A percentile compares a stretch with the other conserved stretches of the same genome.
phyloP scores from a whole-genome alignment of 2,113 vertebrate genomes.

The Lipophrys pholis region DNA sequence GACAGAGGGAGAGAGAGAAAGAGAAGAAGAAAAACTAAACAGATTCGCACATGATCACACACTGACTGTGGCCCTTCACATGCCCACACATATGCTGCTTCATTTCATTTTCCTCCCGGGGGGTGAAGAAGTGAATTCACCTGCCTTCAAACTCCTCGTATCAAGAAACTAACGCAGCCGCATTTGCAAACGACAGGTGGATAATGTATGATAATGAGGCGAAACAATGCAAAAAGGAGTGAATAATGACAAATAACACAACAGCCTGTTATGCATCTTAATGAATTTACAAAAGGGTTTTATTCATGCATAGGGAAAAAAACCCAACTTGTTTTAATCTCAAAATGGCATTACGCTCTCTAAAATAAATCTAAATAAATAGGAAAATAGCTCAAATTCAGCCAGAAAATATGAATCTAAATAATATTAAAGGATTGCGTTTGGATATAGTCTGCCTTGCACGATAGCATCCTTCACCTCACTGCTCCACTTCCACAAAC shows the following conservation, averaged over 20 bases:
- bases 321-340: slow-evolving; percentile 2
- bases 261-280: not conserved
- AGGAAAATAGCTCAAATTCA: not conserved
- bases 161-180: slow-evolving; percentile 18
- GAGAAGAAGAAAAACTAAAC: not conserved
- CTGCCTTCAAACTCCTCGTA: slow-evolving; percentile 4
- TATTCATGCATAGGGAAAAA: not conserved
- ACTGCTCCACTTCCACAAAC: slow-evolving; percentile 52
- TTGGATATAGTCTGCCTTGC: not conserved
- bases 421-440: not conserved
- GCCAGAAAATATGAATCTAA: not conserved
- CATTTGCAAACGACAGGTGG: slow-evolving; percentile 8
- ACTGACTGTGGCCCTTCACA: slow-evolving; percentile 7
- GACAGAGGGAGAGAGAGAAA: not conserved
- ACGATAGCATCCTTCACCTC: slow-evolving; percentile 48
- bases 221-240: slow-evolving; percentile 11
- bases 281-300: not conserved
- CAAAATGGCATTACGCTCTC: not conserved
- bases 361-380: not conserved
- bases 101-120: slow-evolving; percentile 25
- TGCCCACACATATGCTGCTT: slow-evolving; percentile 29
- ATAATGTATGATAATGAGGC: slow-evolving; percentile 35
- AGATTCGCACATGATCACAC: not conserved
- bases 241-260: not conserved
- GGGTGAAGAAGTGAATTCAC: slow-evolving; percentile 15